Conservation (phyloP, 2,888 invertebrate genomes). For the Cremastobaeus sp. region DNA sequence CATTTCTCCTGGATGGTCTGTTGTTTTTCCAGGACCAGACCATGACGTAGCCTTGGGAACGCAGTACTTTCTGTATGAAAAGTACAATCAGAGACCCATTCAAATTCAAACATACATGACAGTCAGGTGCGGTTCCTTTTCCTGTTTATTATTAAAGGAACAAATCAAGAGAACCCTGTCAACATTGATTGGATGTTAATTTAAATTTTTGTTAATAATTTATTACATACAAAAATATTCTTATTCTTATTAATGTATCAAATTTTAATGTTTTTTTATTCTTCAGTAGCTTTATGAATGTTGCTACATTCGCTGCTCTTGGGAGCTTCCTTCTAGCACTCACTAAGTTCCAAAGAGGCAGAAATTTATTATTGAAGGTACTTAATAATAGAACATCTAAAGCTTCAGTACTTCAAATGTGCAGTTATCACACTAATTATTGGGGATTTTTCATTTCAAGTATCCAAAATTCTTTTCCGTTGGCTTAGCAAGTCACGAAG, state of each 20-base stretch:
- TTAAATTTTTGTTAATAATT: too few species aligned
- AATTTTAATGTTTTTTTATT: too few species aligned
- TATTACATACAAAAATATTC: too few species aligned
- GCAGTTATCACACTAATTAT: neutral
- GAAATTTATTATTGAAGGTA: slow-evolving; percentile 83
- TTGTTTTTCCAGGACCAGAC: slow-evolving; percentile 92
- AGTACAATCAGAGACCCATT: slow-evolving; percentile 84
- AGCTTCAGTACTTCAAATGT: too few species aligned
- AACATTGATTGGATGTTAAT: too few species aligned
- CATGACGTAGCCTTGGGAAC: slow-evolving; percentile 88
- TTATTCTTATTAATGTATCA: too few species aligned
- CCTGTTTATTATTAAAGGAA: too few species aligned
- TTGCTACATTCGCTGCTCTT: too few species aligned
- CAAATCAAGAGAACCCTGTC: too few species aligned
- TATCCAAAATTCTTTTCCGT: slow-evolving; percentile 85
- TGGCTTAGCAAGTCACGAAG: slow-evolving; percentile 84
- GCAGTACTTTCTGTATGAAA: slow-evolving; percentile 86
- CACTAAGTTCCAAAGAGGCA: slow-evolving; percentile 82
- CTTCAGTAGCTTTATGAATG: too few species aligned
- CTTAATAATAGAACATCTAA: too few species aligned
- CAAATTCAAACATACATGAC: slow-evolving; percentile 81
- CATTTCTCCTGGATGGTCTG: slow-evolving; percentile 81
- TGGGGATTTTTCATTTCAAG: slow-evolving; percentile 72
- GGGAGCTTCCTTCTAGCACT: slow-evolving; percentile 83
- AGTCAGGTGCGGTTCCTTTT: slow-evolving; percentile 30